These are phyloP conservation scores for Tupaia chinensis DNA, from an alignment of 2,113 vertebrate species.

Conservation along the genomic window DNA sequence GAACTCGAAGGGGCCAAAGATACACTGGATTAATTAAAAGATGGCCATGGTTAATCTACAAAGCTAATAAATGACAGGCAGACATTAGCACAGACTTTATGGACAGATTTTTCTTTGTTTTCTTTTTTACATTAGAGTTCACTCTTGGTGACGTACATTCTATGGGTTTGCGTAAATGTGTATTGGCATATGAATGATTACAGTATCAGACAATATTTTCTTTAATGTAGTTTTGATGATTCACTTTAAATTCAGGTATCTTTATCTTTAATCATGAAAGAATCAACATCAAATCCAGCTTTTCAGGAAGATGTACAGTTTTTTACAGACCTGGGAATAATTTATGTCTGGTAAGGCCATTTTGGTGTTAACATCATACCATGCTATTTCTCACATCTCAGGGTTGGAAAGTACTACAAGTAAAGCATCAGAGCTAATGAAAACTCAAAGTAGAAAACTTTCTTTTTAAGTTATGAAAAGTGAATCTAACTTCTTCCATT, in stretches of 20 bases:
- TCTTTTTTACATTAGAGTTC: background rate
- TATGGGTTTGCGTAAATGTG: background rate
- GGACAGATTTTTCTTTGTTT: background rate
- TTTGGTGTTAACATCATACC: slow-evolving; percentile 18
- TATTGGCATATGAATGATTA: background rate
- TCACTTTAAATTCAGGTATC: slow-evolving; percentile 4
- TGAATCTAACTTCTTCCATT: background rate
- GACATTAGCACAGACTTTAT: slow-evolving; percentile 25
- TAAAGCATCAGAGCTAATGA: slow-evolving; percentile 5
- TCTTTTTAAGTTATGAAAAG: slow-evolving; percentile 54
- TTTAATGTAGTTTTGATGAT: slow-evolving; percentile 10
- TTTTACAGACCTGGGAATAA: background rate
- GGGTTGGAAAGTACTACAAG: background rate
- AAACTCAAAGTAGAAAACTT: slow-evolving; percentile 50
- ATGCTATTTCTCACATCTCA: slow-evolving; percentile 41
- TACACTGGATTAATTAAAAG: background rate
- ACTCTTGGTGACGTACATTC: background rate
- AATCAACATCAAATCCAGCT: slow-evolving; percentile 12
- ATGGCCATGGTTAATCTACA: background rate
- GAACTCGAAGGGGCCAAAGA: background rate
- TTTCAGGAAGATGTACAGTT: background rate
- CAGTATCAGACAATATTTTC: background rate
- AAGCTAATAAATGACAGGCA: slow-evolving; percentile 30
- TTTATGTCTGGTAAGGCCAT: slow-evolving; percentile 20
- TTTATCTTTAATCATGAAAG: slow-evolving; percentile 49